Base-by-base conservation (phyloP, 2,888 invertebrate species). In the Dicranocentrus wangi region DNA sequence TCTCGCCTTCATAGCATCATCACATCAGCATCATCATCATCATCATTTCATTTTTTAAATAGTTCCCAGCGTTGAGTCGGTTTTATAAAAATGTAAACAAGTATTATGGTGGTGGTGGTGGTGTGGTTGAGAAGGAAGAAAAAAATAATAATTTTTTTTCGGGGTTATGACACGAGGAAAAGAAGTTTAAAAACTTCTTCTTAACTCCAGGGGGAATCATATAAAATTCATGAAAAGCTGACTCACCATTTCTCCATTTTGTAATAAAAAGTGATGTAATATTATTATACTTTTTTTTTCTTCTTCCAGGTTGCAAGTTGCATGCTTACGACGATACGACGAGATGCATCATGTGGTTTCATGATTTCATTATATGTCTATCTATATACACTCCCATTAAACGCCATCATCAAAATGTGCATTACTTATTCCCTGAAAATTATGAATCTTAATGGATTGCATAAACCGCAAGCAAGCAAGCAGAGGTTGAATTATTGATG, bases 161-260 rank as follows among this genome's bases (percentile, higher is more conserved):
- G n/a, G n/a, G n/a, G n/a, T n/a, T 47, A 47, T 25, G 55, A 55
- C 25, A 55, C 10, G 32, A 47, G 47, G 15, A 47, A n/a, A n/a
- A 47, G 2, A 47, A 47, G 10, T 47, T 10, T 47, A 47, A 39
- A 72, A 63, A 63, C 66, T 55, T 68, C 53, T 68, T 61, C 21
- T 25, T 10, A 47, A 69, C 81, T 69, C 75, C 81, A 81, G 80
- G 80, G 78, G 61, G 76, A 63, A 70, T 81, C 51, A 76, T 81
- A 81, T 76, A 75, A 81, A 81, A 81, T 81, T 75, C 81, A 81
- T 81, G 76, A 76, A 75, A 81, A 58, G 51, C 70, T 69, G 75
- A 73, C 80, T 80, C 72, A 69, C 66, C 69, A 72, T 71, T 77
- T 70, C 51, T 69, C 19, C 61, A 17, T 32, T 42, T 63, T 23